phyloP scores from a whole-genome alignment of 2,113 vertebrate genomes.

The Salvelinus alpinus region DNA sequence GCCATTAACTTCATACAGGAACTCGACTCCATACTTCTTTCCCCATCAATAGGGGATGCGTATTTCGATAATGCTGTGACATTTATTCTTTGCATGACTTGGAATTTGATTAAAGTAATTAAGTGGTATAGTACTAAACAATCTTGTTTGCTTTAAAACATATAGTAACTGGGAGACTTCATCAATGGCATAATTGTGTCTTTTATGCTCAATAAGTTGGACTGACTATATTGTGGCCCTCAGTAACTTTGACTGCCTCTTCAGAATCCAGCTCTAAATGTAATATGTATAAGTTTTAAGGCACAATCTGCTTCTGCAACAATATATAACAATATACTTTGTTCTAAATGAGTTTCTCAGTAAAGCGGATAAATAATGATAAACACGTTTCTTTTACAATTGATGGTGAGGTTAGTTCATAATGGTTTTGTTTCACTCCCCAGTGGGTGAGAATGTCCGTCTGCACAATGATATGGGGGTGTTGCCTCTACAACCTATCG shows the following conservation, averaged over 20 bases:
- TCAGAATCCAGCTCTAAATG: too few relatives aligned
- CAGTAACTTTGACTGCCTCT: too few relatives aligned
- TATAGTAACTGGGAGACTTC: neutral
- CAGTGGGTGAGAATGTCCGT: constrained; percentile 15
- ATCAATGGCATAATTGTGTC: neutral
- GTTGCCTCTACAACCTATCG: constrained; percentile 27
- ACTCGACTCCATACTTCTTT: neutral
- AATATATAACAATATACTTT: too few relatives aligned
- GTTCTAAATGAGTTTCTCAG: too few relatives aligned
- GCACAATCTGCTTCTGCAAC: too few relatives aligned
- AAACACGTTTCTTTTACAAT: too few relatives aligned
- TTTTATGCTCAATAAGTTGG: too few relatives aligned
- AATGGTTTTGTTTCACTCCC: constrained; percentile 3
- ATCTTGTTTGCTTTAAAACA: neutral
- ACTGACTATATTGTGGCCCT: too few relatives aligned
- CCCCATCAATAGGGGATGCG: constrained; percentile 26
- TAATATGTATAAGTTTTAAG: too few relatives aligned
- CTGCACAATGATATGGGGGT: constrained; percentile 24
- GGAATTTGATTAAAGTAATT: constrained; percentile 1
- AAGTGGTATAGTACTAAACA: neutral
- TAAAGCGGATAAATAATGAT: too few relatives aligned
- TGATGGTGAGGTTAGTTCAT: constrained; percentile 2
- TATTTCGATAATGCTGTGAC: constrained; percentile 24
- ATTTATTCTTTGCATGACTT: constrained; percentile 40
- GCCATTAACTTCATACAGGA: constrained; percentile 45